A percentile compares a stretch with the other conserved stretches of the same genome.
Conservation (phyloP, 2,888 invertebrate genomes). For the Diloba caeruleocephala region DNA sequence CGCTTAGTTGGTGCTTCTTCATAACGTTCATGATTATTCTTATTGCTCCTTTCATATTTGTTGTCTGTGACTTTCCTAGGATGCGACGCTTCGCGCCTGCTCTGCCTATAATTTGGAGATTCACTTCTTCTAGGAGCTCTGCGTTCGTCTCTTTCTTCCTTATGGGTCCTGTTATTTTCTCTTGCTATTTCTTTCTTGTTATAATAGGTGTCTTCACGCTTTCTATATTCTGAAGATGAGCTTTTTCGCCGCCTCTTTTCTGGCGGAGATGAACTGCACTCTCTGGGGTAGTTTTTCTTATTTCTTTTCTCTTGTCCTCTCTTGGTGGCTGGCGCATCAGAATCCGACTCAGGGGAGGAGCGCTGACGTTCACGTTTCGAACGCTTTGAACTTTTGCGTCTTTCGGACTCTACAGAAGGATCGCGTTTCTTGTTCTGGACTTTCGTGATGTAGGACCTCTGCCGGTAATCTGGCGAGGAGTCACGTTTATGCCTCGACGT, state of each 20-base stretch:
- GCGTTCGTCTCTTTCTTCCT: slow-evolving; percentile 60
- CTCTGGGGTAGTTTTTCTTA: slow-evolving; percentile 63
- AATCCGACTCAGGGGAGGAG: slow-evolving; percentile 70
- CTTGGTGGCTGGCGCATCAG: slow-evolving; percentile 59
- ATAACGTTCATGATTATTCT: slow-evolving; percentile 62
- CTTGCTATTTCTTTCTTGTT: slow-evolving; percentile 57
- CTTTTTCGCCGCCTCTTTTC: slow-evolving; percentile 76
- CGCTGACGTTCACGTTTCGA: slow-evolving; percentile 68
- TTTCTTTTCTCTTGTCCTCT: slow-evolving; percentile 65
- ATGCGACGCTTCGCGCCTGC: slow-evolving; percentile 45
- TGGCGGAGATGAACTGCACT: slow-evolving; percentile 70
- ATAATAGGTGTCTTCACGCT: slow-evolving; percentile 49
- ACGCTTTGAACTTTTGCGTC: slow-evolving; percentile 59
- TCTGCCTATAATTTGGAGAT: slow-evolving; percentile 55
- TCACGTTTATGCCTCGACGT: slow-evolving; percentile 62
- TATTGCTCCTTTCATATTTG: slow-evolving; percentile 60
- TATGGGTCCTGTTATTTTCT: slow-evolving; percentile 57
- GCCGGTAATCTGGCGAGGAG: slow-evolving; percentile 69
- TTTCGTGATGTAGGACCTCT: slow-evolving; percentile 77
- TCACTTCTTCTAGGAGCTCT: slow-evolving; percentile 58
- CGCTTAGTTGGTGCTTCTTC: slow-evolving; percentile 62
- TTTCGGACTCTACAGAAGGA: slow-evolving; percentile 65
- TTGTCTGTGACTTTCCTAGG: slow-evolving; percentile 53
- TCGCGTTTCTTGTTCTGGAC: slow-evolving; percentile 72
- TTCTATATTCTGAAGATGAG: slow-evolving; percentile 64